Percentiles rank a stretch among this genome's conserved stretches.
Evolutionary conservation across 2,888 invertebrate genomes (phyloP).

Genomic region (Laspeyria flexula): DNA sequence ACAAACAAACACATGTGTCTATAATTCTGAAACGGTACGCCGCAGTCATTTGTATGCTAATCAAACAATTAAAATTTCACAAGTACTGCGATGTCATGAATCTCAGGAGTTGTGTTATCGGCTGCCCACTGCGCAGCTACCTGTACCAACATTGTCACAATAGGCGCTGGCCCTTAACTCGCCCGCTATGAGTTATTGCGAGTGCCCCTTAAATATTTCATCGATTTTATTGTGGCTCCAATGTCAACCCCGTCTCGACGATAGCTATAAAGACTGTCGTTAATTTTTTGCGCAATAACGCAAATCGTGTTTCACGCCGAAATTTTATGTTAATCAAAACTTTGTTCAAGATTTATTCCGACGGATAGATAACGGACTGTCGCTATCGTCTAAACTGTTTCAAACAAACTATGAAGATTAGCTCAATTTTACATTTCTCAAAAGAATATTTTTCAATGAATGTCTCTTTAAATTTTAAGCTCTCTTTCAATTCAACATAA

Average conservation of each 20-base stretch:
- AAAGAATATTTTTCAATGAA: too few relatives aligned
- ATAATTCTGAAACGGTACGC: slow-evolving; percentile 10
- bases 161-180: slow-evolving; percentile 60
- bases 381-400: slow-evolving; percentile 8
- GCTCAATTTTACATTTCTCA: not conserved
- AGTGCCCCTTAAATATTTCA: slow-evolving; percentile 82
- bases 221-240: slow-evolving; percentile 86
- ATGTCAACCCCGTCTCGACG: slow-evolving; percentile 83
- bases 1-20: slow-evolving; percentile 4
- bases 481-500: too few relatives aligned
- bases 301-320: slow-evolving; percentile 65
- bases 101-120: slow-evolving; percentile 49
- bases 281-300: slow-evolving; percentile 69
- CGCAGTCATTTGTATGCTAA: slow-evolving; percentile 48
- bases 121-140: slow-evolving; percentile 69
- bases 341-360: slow-evolving; percentile 29
- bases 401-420: slow-evolving; percentile 3
- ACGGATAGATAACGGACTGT: slow-evolving; percentile 19
- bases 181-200: slow-evolving; percentile 73
- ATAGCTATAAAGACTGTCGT: slow-evolving; percentile 73
- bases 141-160: slow-evolving; percentile 72
- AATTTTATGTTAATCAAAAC: slow-evolving; percentile 51
- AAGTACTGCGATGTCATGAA: slow-evolving; percentile 41
- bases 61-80: slow-evolving; percentile 52
- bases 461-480: too few relatives aligned